These are phyloP conservation scores for Ooceraea biroi DNA, from an alignment of 1,140 invertebrate species.

Conservation along the genomic window DNA sequence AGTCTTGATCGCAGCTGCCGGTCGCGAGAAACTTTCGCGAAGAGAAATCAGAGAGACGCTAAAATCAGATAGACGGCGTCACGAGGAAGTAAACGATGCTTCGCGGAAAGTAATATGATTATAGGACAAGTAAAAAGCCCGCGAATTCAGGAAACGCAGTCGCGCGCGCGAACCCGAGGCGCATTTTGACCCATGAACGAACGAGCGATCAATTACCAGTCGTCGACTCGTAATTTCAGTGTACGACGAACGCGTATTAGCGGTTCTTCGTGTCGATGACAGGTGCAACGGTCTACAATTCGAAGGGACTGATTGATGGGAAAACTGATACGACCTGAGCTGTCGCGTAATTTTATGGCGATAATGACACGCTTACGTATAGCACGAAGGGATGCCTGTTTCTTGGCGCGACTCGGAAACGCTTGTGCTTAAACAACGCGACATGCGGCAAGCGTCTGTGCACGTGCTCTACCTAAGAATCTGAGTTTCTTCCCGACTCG, in stretches of 20 bases:
- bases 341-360: conserved; percentile 73
- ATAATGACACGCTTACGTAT: conserved; percentile 76
- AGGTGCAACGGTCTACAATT: conserved; percentile 54
- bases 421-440: conserved; percentile 69
- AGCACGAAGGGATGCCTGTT: conserved; percentile 54
- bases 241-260: background rate
- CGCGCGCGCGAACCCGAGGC: background rate
- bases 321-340: conserved; percentile 65
- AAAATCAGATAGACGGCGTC: background rate
- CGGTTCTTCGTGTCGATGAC: background rate
- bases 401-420: conserved; percentile 57
- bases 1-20: background rate
- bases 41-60: background rate
- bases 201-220: conserved; percentile 18
- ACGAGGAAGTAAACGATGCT: background rate
- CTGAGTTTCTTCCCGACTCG: background rate
- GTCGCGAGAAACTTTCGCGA: background rate
- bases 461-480: background rate
- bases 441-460: background rate
- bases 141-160: background rate
- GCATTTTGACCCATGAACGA: background rate
- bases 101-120: conserved; percentile 5
- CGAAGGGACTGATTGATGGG: conserved; percentile 73
- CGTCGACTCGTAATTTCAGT: conserved; percentile 52
- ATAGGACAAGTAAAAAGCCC: background rate